Evolutionary conservation across 2,797 vertebrate species (phyloP), one percentile per base, ranked within the genome.

Genomic region (Distichodus sexfasciatus): DNA sequence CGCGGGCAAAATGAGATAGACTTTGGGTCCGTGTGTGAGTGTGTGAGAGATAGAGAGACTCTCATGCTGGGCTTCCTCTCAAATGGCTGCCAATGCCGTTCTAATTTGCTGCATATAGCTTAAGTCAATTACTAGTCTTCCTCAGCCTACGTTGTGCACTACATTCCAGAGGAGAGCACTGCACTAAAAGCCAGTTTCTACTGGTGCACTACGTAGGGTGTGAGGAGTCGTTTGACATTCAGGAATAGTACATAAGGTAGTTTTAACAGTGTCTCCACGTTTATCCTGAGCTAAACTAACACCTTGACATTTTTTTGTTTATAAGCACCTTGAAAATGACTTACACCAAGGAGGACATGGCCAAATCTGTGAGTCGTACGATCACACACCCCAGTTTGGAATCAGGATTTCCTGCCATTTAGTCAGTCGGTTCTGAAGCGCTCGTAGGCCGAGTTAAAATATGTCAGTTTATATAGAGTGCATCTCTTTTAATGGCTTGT

Each of bases 1-100:
- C 86, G 83, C 78, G 79, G 82, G 74, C 80, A 62, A 81, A 85
- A n/a, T n/a, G 85, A 51, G 19, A 43, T 36, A 35, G n/a, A 53
- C 36, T 41, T n/a, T n/a, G n/a, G n/a, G n/a, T n/a, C n/a, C n/a
- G n/a, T n/a, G n/a, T n/a, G n/a, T n/a, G n/a, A n/a, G n/a, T n/a
- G n/a, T n/a, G n/a, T n/a, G n/a, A n/a, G n/a, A n/a, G n/a, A n/a
- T n/a, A n/a, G 24, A 29, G 10, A 50, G 24, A 36, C 17, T 17
- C 15, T 70, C 51, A 38, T 44, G 60, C 60, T 44, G 46, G 21
- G 24, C 38, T 21, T 8, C 46, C 50, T 21, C 24, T 47, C 19
- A 41, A 3, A 50, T 31, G 14, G 12, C 24, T 51, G 19, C 33
- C 17, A 6, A 17, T 26, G 33, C 21, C 15, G 11, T 58, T 11